These are phyloP conservation scores for Florisuga fusca DNA, from an alignment of 2,797 vertebrate species.

Conservation along the genomic window DNA sequence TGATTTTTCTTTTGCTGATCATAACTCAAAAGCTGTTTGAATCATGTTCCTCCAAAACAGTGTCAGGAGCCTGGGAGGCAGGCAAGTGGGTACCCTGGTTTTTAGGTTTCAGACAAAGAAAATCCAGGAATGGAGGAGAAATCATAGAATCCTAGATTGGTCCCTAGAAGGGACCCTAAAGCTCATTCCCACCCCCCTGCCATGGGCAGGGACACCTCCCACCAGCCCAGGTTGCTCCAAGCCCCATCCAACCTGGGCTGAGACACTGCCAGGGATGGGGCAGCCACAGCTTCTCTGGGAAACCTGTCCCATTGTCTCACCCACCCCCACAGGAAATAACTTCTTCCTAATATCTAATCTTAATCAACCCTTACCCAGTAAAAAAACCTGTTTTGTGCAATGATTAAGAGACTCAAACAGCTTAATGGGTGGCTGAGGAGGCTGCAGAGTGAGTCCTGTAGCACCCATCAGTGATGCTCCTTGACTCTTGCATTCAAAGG, in stretches of 20 bases:
- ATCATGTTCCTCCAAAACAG: not conserved
- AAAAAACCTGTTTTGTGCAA: not conserved
- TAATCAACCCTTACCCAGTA: too few species aligned
- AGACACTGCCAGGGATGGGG: too few species aligned
- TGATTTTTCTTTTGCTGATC: not conserved
- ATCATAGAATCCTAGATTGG: not conserved
- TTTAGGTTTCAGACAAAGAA: not conserved
- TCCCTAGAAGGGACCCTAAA: too few species aligned
- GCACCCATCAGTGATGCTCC: not conserved
- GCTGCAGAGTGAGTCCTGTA: not conserved
- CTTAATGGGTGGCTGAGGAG: not conserved
- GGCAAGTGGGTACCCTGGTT: not conserved
- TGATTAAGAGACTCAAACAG: not conserved
- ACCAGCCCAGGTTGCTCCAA: too few species aligned
- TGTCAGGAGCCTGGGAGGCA: conserved; percentile 1
- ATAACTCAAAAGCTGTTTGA: not conserved
- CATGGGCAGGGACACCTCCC: too few species aligned
- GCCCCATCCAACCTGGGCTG: too few species aligned
- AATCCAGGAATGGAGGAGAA: not conserved
- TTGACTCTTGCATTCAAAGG: not conserved
- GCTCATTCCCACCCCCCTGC: too few species aligned
- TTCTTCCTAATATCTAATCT: too few species aligned
- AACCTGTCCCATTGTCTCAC: too few species aligned
- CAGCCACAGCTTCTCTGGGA: too few species aligned
- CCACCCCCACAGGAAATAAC: too few species aligned